Conservation (phyloP, 2,797 vertebrate species). For the Coluber constrictor region DNA sequence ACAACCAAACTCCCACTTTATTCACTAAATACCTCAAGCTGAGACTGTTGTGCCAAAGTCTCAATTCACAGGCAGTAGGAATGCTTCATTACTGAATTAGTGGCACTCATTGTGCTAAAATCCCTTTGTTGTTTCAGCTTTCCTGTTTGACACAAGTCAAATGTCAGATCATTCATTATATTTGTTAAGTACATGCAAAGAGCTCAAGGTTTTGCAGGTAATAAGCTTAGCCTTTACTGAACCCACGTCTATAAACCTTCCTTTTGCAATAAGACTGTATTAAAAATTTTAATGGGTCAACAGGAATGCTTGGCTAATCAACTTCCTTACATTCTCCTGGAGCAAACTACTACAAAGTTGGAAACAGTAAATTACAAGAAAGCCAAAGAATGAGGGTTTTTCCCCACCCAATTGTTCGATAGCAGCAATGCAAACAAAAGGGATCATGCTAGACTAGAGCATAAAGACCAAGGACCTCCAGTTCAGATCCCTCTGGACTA, state of each 20-base stretch:
- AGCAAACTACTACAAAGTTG: not conserved
- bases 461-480: not conserved
- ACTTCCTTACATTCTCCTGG: not conserved
- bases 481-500: not conserved
- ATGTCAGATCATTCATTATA: conserved; percentile 39
- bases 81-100: conserved; percentile 41
- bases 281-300: conserved; percentile 19
- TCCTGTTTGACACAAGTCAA: conserved; percentile 24
- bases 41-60: conserved; percentile 30
- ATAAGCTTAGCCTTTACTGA: conserved; percentile 33
- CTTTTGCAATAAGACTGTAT: not conserved
- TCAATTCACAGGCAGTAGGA: conserved; percentile 39
- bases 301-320: not conserved
- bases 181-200: conserved; percentile 37
- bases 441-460: not conserved
- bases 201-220: conserved; percentile 16
- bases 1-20: conserved; percentile 23
- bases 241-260: not conserved
- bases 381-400: not conserved
- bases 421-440: not conserved
- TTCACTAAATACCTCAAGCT: conserved; percentile 30
- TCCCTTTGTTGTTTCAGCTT: conserved; percentile 35
- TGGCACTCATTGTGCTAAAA: conserved; percentile 14
- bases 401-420: not conserved
- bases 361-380: not conserved